Conservation (phyloP, 2,888 invertebrate species). For the Sinotaia quadrata region DNA sequence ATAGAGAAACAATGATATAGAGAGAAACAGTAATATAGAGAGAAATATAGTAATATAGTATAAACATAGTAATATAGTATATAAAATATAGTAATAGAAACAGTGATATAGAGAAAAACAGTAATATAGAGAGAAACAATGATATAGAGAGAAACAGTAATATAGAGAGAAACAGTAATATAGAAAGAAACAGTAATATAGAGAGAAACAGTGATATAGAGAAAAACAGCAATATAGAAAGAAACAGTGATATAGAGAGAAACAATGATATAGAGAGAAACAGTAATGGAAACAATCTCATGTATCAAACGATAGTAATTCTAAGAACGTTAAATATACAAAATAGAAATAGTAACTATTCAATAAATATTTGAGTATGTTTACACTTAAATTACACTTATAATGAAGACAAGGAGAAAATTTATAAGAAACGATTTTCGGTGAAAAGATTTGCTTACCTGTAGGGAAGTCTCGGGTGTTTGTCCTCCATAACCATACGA, state of each 20-base stretch:
- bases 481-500: not conserved
- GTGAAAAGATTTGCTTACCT: slow-evolving; percentile 1
- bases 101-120: not conserved
- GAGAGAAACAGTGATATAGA: not conserved
- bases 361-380: too few species aligned
- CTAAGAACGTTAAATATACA: too few species aligned
- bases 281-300: not conserved
- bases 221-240: not conserved
- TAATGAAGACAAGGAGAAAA: too few species aligned
- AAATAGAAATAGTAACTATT: too few species aligned
- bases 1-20: not conserved
- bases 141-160: not conserved
- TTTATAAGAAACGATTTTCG: too few species aligned
- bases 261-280: not conserved
- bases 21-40: not conserved
- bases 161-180: too few species aligned
- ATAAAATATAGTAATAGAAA: not conserved
- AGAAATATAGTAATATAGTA: not conserved
- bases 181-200: too few species aligned
- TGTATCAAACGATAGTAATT: too few species aligned
- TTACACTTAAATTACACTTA: too few species aligned
- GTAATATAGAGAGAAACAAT: not conserved
- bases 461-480: not conserved
- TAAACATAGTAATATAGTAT: not conserved
- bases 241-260: not conserved